These are phyloP conservation scores for Phrynosoma blainvillii DNA, from an alignment of 2,113 vertebrate genomes.

Conservation along the genomic window DNA sequence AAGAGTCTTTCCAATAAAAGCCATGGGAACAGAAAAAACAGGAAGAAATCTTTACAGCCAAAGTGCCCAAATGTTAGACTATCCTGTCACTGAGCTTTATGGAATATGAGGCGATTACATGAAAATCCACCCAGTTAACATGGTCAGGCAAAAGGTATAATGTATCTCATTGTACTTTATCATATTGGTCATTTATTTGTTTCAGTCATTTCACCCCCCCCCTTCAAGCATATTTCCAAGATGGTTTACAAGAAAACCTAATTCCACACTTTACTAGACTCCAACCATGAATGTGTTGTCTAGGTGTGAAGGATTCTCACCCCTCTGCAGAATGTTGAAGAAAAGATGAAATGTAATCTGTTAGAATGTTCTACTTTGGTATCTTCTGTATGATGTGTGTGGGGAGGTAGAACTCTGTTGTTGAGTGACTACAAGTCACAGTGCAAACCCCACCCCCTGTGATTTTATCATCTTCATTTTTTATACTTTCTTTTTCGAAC, in stretches of 20 bases:
- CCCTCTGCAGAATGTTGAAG: neutral
- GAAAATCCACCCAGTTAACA: neutral
- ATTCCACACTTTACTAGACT: neutral
- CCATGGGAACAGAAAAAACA: neutral
- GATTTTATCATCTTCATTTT: neutral
- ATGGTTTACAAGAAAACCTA: neutral
- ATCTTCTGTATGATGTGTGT: too few species aligned
- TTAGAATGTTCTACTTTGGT: neutral
- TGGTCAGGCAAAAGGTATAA: neutral
- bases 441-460: neutral
- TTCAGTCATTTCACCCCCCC: neutral
- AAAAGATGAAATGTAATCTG: too few species aligned
- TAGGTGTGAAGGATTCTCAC: neutral
- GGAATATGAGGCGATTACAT: too few species aligned
- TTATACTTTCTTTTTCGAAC: neutral
- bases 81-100: neutral
- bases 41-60: neutral
- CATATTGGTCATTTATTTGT: neutral
- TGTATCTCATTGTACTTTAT: neutral
- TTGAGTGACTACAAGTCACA: too few species aligned
- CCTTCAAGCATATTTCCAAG: neutral
- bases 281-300: neutral
- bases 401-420: too few species aligned
- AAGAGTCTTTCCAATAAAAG: neutral
- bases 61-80: neutral